A percentile compares a stretch with the other conserved stretches of the same genome.
Evolutionary conservation across 2,888 invertebrate species (phyloP).

Genomic region (Melangyna quadrimaculata): DNA sequence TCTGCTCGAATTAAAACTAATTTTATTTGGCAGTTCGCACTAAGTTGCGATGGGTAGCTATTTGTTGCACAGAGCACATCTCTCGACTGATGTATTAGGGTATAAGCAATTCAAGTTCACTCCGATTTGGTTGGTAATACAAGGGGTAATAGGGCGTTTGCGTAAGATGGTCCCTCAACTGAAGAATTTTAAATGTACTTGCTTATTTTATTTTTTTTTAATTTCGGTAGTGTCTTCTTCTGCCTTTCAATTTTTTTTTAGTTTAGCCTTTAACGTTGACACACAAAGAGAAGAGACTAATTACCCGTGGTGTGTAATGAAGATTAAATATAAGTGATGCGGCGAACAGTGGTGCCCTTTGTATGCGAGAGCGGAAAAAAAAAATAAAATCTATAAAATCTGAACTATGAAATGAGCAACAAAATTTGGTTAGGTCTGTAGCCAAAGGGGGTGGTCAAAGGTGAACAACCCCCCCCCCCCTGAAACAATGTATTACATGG

Average conservation of each 20-base stretch:
- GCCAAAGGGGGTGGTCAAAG: too few species aligned
- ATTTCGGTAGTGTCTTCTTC: not conserved
- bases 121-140: slow-evolving; percentile 29
- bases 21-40: not conserved
- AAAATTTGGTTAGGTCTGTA: too few species aligned
- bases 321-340: too few species aligned
- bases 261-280: slow-evolving; percentile 14
- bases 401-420: too few species aligned
- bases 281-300: not conserved
- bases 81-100: too few species aligned
- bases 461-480: too few species aligned
- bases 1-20: not conserved
- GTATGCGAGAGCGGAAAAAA: too few species aligned
- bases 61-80: not conserved
- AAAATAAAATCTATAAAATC: too few species aligned
- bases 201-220: not conserved
- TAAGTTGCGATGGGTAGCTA: not conserved
- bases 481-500: too few species aligned
- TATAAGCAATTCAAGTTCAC: slow-evolving; percentile 10
- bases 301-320: not conserved
- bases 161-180: slow-evolving; percentile 46
- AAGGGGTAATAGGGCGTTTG: slow-evolving; percentile 16
- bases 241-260: not conserved
- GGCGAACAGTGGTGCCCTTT: too few species aligned
- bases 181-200: slow-evolving; percentile 5